Conservation (phyloP, 2,113 vertebrate genomes). For the Brienomyrus brachyistius region DNA sequence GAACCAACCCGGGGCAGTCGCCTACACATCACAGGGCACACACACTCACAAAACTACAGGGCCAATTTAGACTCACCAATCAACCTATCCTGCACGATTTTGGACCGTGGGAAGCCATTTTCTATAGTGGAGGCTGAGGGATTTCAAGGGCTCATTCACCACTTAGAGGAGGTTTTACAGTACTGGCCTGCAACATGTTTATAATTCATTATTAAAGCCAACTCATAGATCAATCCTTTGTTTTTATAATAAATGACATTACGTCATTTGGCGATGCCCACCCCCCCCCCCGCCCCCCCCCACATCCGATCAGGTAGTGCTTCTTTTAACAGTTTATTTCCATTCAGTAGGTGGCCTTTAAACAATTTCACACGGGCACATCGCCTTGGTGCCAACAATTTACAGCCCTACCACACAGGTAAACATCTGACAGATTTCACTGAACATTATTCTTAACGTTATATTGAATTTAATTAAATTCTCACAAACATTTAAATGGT, state of each 20-base stretch:
- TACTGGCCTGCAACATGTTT: not conserved
- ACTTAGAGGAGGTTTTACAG: not conserved
- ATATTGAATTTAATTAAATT: not conserved
- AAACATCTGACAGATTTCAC: not conserved
- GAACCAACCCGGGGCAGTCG: too few species aligned
- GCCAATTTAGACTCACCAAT: too few species aligned
- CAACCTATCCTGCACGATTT: too few species aligned
- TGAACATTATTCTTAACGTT: not conserved
- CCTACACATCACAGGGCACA: too few species aligned
- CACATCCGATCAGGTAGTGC: not conserved
- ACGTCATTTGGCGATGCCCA: not conserved
- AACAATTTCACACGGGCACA: not conserved
- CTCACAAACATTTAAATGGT: not conserved
- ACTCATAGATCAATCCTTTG: not conserved
- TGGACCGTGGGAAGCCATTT: not conserved
- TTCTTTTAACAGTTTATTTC: not conserved
- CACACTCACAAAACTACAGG: too few species aligned
- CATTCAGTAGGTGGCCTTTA: not conserved
- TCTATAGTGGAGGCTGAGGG: not conserved
- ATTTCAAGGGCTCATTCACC: not conserved
- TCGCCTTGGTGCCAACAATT: not conserved
- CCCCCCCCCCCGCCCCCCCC: not conserved
- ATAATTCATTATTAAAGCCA: not conserved
- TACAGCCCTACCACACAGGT: not conserved
- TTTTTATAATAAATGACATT: not conserved